Conservation (phyloP, 2,888 invertebrate species). For the Drosophila macrospina region DNA sequence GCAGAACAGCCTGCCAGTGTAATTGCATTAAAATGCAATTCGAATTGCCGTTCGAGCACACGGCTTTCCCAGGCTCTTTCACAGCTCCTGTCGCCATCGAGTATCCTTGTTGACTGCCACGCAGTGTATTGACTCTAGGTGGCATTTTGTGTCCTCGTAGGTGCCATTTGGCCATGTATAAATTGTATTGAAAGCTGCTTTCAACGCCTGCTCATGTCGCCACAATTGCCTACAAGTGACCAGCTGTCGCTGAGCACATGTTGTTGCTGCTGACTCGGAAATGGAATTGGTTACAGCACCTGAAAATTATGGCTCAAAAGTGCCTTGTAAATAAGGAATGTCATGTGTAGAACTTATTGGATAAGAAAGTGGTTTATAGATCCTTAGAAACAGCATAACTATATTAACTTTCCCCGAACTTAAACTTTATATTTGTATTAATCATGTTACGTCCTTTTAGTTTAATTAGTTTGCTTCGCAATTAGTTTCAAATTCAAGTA, state of each 20-base stretch:
- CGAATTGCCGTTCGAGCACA: slow-evolving; percentile 50
- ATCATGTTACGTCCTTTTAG: too few species aligned
- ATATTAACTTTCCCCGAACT: not conserved
- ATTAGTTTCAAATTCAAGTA: not conserved
- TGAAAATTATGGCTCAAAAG: slow-evolving; percentile 25
- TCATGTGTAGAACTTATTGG: slow-evolving; percentile 6
- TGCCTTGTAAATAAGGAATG: slow-evolving; percentile 6
- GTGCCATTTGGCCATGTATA: slow-evolving; percentile 54
- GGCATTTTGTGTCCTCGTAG: slow-evolving; percentile 44
- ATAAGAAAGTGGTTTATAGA: not conserved
- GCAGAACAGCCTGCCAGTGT: slow-evolving; percentile 59
- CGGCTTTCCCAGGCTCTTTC: slow-evolving; percentile 35
- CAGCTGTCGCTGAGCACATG: slow-evolving; percentile 27
- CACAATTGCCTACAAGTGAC: slow-evolving; percentile 30
- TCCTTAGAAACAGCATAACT: not conserved
- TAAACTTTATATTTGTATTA: too few species aligned
- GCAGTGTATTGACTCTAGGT: slow-evolving; percentile 52
- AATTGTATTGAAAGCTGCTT: slow-evolving; percentile 76
- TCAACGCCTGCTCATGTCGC: slow-evolving; percentile 57
- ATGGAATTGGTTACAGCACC: slow-evolving; percentile 42
- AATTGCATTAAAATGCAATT: slow-evolving; percentile 86
- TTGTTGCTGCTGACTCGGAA: slow-evolving; percentile 24
- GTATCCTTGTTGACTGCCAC: slow-evolving; percentile 54
- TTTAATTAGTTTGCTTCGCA: not conserved
- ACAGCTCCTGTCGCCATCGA: slow-evolving; percentile 37